Base-by-base conservation (phyloP, 92 coral and sea anemone species). In the Zoanthus sansibaricus region DNA sequence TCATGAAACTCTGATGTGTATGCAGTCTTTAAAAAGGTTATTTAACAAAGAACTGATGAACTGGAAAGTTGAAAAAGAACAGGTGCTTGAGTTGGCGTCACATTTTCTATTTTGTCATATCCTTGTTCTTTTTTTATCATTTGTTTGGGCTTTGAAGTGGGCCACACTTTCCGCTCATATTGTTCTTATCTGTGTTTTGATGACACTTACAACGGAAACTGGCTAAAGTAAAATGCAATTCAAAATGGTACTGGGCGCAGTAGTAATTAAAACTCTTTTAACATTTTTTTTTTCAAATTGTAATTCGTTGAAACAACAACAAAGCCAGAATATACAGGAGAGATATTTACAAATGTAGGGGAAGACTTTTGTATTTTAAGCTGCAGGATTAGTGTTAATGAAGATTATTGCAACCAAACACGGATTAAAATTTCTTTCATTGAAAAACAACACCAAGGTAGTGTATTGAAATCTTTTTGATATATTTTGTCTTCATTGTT, bases 101-200 rank as follows among this genome's bases (percentile, higher is more conserved):
- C 59, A 80, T 66, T 80, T 64, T 10, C 59, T 58, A 59, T 64
- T 14, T 64, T 11, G 20, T 25, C 59, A 58, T 59, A 64, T 80
- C 59, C 45, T 44, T 47, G 74, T 42, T 79, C 17, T 49, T 64
- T 7, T 80, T 80, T 66, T 80, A 32, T 80, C 73, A 80, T 54
- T 80, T 80, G 85, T 80, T 80, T 80, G 56, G 58, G 46, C 45
- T 62, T 80, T 45, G 47, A 80, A 47, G 45, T 15, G 75, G 85
- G 75, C 85, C 85, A 80, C 85, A 80, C 75, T 66, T 80, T 66
- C 85, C 85, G 85, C 45, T 80, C 46, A 46, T 66, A 80, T 80
- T 80, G 74, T 80, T 54, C 75, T 80, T 80, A 80, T 80, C 74
- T 13, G 44, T 30, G 72, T 18, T 66, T 80, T 68, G 30, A 49